Percentiles rank a stretch among this genome's conserved stretches.
These are phyloP conservation scores for Rhynchomys soricoides DNA, from an alignment of 2,113 vertebrate species.

Conservation along the genomic window DNA sequence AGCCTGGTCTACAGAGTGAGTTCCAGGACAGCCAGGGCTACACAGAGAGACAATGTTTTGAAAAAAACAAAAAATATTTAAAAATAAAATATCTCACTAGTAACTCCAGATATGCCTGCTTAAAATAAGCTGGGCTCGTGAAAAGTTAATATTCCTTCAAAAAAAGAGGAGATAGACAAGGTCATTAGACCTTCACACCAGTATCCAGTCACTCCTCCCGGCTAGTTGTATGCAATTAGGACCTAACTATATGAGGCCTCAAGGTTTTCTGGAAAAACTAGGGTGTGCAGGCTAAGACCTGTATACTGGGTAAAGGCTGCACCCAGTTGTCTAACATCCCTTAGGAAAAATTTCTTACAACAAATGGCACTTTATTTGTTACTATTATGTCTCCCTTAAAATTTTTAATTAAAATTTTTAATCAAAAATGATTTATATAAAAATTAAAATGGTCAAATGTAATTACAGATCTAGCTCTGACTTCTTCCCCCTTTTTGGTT, in stretches of 20 bases:
- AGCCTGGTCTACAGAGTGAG: neutral
- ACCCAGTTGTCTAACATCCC: neutral
- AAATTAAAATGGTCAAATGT: neutral
- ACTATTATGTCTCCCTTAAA: neutral
- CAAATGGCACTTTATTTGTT: neutral
- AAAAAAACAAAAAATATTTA: neutral
- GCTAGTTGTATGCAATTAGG: neutral
- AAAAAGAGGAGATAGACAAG: neutral
- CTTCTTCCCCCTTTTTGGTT: neutral
- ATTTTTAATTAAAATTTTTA: neutral
- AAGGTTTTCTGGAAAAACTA: neutral
- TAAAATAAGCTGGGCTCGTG: neutral
- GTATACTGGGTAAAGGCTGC: neutral
- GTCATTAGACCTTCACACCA: neutral
- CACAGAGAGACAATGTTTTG: neutral
- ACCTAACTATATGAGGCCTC: neutral
- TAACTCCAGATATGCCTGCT: neutral
- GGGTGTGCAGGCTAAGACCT: neutral
- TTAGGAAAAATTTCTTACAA: neutral
- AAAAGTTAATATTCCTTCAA: neutral
- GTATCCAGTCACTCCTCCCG: neutral
- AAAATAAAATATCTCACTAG: neutral
- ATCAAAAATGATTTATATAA: neutral
- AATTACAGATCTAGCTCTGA: neutral
- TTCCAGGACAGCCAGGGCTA: neutral